A percentile compares a stretch with the other conserved stretches of the same genome.
Evolutionary conservation across 1,140 invertebrate genomes (phyloP).

Genomic region (Ceratosolen fusciceps): DNA sequence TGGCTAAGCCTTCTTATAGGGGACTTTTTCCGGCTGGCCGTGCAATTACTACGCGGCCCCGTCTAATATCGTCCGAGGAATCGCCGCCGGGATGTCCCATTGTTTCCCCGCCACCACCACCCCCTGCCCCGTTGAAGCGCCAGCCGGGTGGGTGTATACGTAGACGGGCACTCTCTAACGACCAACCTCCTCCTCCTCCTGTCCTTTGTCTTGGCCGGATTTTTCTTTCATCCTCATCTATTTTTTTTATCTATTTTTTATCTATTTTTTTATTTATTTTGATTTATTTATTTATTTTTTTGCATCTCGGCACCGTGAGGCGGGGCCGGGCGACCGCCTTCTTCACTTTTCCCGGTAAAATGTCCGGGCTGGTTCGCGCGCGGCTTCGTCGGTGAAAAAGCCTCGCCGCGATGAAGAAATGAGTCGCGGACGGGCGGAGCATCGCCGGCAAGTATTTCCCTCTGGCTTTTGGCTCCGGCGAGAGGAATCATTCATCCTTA

Average conservation of each 20-base stretch:
- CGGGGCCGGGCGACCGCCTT: neutral
- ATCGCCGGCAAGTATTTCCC: neutral
- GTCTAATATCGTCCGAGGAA: constrained; percentile 21
- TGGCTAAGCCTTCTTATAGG: no score
- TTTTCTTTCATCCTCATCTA: no score
- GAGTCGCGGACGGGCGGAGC: no score
- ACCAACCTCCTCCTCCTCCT: neutral
- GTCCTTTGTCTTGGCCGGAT: neutral
- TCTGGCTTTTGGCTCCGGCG: no score
- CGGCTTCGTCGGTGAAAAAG: neutral
- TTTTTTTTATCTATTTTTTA: no score
- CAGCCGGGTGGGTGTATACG: no score
- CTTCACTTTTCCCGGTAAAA: neutral
- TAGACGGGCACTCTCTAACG: constrained; percentile 12
- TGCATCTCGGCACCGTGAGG: neutral
- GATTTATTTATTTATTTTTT: neutral
- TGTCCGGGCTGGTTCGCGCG: neutral
- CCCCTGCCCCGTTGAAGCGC: no score
- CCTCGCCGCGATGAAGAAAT: neutral
- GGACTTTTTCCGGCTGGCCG: neutral
- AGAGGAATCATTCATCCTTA: neutral
- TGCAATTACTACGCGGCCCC: constrained; percentile 11
- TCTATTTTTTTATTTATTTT: neutral
- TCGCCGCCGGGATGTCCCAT: neutral
- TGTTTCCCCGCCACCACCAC: no score